phyloP scores from a whole-genome alignment of 1,140 invertebrate genomes.

The Drosophila melanica region DNA sequence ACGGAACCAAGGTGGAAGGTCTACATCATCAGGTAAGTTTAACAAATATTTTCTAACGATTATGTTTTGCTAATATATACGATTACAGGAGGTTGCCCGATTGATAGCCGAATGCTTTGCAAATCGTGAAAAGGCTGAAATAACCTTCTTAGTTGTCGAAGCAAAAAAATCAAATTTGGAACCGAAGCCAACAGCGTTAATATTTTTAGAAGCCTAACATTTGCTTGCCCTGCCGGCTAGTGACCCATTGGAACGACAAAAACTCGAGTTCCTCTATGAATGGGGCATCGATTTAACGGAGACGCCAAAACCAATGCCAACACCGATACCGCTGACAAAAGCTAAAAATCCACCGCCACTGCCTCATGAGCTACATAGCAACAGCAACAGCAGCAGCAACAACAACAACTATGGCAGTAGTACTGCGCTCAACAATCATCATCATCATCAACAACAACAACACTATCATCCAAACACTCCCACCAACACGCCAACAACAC shows the following conservation, averaged over 20 bases:
- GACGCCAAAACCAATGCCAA: constrained; percentile 84
- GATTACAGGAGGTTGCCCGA: constrained; percentile 92
- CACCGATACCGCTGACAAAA: constrained; percentile 84
- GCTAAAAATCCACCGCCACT: constrained; percentile 84
- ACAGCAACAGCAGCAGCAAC: constrained; percentile 39
- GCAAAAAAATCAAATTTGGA: constrained; percentile 95
- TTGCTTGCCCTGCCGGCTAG: constrained; percentile 91
- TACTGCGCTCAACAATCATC: constrained; percentile 70
- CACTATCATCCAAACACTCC: constrained; percentile 55
- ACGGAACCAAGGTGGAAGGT: constrained; percentile 94
- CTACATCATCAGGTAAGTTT: constrained; percentile 86
- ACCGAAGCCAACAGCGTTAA: constrained; percentile 93
- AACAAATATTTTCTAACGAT: neutral
- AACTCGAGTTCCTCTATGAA: constrained; percentile 86
- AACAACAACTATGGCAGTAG: constrained; percentile 61
- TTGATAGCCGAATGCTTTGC: constrained; percentile 95
- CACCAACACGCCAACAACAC: constrained; percentile 35
- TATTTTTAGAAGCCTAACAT: constrained; percentile 95
- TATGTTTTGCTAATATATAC: no score
- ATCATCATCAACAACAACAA: constrained; percentile 44
- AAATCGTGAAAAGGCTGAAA: constrained; percentile 91
- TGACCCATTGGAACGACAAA: constrained; percentile 86
- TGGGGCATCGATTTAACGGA: constrained; percentile 87
- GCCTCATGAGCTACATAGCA: constrained; percentile 69
- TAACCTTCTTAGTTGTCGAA: constrained; percentile 95